Conservation (phyloP, 2,888 invertebrate genomes). For the Thera britannica region DNA sequence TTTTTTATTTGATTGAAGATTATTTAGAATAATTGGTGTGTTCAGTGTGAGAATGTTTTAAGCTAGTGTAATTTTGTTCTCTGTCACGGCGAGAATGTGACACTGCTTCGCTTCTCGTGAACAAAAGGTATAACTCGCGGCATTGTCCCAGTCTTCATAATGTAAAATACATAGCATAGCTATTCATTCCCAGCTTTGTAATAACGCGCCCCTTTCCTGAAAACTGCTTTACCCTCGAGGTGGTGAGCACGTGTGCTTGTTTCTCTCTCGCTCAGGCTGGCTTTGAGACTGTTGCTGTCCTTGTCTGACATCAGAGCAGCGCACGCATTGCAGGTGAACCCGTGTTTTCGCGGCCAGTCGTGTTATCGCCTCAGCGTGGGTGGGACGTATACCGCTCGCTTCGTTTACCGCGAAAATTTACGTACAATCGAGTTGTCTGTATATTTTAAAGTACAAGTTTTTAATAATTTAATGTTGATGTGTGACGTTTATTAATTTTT, state of each 20-base stretch:
- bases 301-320: constrained; percentile 66
- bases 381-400: constrained; percentile 56
- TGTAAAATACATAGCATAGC: constrained; percentile 68
- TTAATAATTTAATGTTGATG: constrained; percentile 52
- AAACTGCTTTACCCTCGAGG: constrained; percentile 69
- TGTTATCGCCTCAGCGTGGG: constrained; percentile 63
- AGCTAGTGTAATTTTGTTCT: background rate
- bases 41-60: background rate
- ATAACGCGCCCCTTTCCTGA: constrained; percentile 73
- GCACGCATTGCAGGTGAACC: constrained; percentile 82
- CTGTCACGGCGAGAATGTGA: constrained; percentile 51
- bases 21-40: background rate
- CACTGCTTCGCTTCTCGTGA: constrained; percentile 55
- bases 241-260: constrained; percentile 74
- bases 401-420: constrained; percentile 81
- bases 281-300: constrained; percentile 47
- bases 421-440: constrained; percentile 49
- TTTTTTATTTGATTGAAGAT: too few species aligned
- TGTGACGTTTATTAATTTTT: constrained; percentile 63
- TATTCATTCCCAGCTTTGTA: constrained; percentile 75
- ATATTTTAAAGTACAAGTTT: constrained; percentile 34
- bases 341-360: constrained; percentile 59
- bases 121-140: constrained; percentile 67
- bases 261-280: constrained; percentile 53
- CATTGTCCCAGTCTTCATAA: constrained; percentile 70